These are phyloP conservation scores for Tuberolachnus salignus DNA, from an alignment of 2,888 invertebrate species.

Conservation along the genomic window DNA sequence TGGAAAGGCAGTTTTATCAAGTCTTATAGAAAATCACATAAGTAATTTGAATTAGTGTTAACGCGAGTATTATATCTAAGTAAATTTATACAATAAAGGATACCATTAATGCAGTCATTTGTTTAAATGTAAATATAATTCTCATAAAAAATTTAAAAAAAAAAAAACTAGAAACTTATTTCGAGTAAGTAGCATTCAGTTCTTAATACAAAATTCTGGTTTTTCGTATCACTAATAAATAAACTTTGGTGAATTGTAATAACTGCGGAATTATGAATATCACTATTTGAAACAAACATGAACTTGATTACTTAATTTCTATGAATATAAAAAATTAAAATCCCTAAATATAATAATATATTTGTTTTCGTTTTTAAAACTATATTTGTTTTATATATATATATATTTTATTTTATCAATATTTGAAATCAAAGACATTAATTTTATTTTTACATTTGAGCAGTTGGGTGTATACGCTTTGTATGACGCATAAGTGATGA, in stretches of 20 bases:
- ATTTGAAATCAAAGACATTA: conserved; percentile 12
- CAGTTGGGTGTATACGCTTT: conserved; percentile 60
- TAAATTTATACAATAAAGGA: conserved; percentile 31
- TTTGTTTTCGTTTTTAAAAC: background rate
- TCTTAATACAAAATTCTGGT: conserved; percentile 13
- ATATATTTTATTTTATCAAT: background rate
- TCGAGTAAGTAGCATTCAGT: conserved; percentile 26
- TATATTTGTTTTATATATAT: background rate
- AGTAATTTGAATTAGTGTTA: conserved; percentile 39
- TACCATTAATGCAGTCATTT: conserved; percentile 38
- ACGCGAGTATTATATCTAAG: conserved; percentile 39
- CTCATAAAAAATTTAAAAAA: background rate
- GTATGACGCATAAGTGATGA: conserved; percentile 60
- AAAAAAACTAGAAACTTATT: conserved; percentile 16
- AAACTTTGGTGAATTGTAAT: background rate
- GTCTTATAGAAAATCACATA: conserved; percentile 47
- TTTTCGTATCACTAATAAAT: conserved; percentile 5
- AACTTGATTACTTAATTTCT: no score
- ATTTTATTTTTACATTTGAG: conserved; percentile 20
- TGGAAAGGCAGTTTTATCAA: conserved; percentile 51
- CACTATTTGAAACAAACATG: background rate
- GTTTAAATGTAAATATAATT: conserved; percentile 9
- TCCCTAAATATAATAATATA: background rate
- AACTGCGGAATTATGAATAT: background rate
- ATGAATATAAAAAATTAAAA: no score